Base-by-base conservation (phyloP, 2,113 vertebrate genomes). In the Albula glossodonta region DNA sequence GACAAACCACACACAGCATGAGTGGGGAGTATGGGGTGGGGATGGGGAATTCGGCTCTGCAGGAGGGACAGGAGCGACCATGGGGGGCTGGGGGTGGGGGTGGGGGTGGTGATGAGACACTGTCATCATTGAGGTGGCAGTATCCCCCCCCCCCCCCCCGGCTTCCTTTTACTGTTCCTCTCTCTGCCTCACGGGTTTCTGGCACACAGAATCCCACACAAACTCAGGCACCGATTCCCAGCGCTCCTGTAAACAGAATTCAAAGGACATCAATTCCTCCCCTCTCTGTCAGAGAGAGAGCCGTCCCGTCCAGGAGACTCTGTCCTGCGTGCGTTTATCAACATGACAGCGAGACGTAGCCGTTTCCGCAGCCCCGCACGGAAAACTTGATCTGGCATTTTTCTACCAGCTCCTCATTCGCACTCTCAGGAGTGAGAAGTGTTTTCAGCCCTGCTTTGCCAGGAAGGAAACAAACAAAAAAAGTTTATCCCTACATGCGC, bases 1-100 rank as follows among this genome's bases (percentile, higher is more conserved):
- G 91, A 90, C 91, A 90, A 93, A 86, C 82, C 84, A 82, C 82
- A 82, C 25, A 81, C 87, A 87, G 86, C 90, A 91, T 91, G 89
- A 88, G 89, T 92, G 90, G 88, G 88, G 86, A 86, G 83, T 83
- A 81, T 7, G 11, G 60, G 60, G 60, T 15, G 60, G 17, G 60
- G 60, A 60, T 15, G 57, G 12, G 17, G 12, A 60, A 15, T 60
- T 11, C 12, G 57, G 57, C 12, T 41, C 31, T 41, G 57, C 11
- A 60, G 57, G 17, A 15, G 3, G 57, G 57, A 15, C 12, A 56
- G 1, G 53, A 1, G 53, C 12, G 53, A 1, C 31, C 31, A 41
- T 41, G 53, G 53, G 53, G 53, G 5, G 53, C 12, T 56, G 53
- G 53, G 53, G 53, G 52, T 57, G 56, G 56, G 56, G 56, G 56